Conservation (phyloP, 2,888 invertebrate species). For the Drosophila kambysellisi region DNA sequence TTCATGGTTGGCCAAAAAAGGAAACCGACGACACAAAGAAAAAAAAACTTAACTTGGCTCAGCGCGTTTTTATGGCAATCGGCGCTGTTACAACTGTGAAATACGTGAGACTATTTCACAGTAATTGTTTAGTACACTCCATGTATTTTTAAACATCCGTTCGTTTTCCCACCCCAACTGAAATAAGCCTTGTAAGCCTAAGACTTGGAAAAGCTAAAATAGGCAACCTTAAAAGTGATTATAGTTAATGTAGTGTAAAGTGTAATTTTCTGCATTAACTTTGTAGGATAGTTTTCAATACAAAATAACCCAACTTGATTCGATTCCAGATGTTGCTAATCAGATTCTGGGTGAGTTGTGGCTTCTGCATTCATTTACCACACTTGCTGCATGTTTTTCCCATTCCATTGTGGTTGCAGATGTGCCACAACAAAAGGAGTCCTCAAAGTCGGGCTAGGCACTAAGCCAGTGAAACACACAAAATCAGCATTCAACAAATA, state of each 20-base stretch:
- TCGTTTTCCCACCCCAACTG: neutral
- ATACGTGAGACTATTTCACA: conserved; percentile 56
- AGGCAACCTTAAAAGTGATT: neutral
- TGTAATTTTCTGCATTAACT: neutral
- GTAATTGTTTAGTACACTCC: conserved; percentile 17
- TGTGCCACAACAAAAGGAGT: conserved; percentile 54
- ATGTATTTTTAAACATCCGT: conserved; percentile 32
- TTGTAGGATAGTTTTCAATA: neutral
- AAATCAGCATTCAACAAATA: conserved; percentile 11
- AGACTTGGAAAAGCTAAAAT: neutral
- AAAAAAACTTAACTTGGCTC: conserved; percentile 13
- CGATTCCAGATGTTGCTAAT: conserved; percentile 26
- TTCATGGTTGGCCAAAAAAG: conserved; percentile 37
- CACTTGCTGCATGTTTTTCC: conserved; percentile 19
- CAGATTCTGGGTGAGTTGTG: conserved; percentile 8
- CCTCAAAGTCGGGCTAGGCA: conserved; percentile 12
- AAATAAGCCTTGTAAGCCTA: conserved; percentile 8
- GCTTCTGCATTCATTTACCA: conserved; percentile 5
- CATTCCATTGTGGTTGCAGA: conserved; percentile 26
- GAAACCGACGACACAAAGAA: neutral
- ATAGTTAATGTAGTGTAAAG: neutral
- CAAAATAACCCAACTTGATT: neutral
- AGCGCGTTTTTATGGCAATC: conserved; percentile 52
- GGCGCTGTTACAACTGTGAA: conserved; percentile 49
- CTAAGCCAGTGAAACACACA: conserved; percentile 26